A percentile compares a stretch with the other conserved stretches of the same genome.
Evolutionary conservation across 2,113 vertebrate genomes (phyloP).

Genomic region (Himantopus leucocephalus): DNA sequence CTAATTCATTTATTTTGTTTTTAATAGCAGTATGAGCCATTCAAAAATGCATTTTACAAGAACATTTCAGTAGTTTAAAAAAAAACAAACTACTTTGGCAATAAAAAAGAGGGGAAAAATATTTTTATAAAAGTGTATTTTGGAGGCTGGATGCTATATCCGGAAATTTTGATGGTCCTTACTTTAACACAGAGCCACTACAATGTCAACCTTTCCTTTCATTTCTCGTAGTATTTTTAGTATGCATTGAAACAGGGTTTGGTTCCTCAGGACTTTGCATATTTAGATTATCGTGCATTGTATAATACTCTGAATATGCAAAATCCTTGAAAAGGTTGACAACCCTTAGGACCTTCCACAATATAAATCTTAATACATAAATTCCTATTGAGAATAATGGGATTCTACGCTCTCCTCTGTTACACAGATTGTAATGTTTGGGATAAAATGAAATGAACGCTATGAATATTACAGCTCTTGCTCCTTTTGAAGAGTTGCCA

Average conservation of each 20-base stretch:
- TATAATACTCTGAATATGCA: slow-evolving; percentile 18
- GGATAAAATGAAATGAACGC: background rate
- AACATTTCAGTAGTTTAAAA: background rate
- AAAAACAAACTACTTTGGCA: background rate
- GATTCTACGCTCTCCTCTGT: background rate
- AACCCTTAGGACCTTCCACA: slow-evolving; percentile 16
- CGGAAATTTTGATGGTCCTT: background rate
- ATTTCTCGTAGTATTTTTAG: background rate
- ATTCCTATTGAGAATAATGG: background rate
- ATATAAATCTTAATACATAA: slow-evolving; percentile 26
- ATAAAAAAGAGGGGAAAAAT: background rate
- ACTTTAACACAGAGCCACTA: background rate
- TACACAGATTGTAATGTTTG: background rate
- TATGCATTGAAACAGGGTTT: background rate
- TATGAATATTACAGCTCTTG: background rate
- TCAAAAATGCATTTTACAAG: background rate
- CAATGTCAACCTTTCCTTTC: background rate
- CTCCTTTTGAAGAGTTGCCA: background rate
- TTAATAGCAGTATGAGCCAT: background rate
- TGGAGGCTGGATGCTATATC: background rate
- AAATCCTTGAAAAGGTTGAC: slow-evolving; percentile 28
- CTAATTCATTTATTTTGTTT: slow-evolving; percentile 11
- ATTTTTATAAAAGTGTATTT: background rate
- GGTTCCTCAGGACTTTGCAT: slow-evolving; percentile 17
- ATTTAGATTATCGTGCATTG: slow-evolving; percentile 14